Evolutionary conservation across 2,113 vertebrate genomes (phyloP).

Genomic region (Typhlomys cinereus): DNA sequence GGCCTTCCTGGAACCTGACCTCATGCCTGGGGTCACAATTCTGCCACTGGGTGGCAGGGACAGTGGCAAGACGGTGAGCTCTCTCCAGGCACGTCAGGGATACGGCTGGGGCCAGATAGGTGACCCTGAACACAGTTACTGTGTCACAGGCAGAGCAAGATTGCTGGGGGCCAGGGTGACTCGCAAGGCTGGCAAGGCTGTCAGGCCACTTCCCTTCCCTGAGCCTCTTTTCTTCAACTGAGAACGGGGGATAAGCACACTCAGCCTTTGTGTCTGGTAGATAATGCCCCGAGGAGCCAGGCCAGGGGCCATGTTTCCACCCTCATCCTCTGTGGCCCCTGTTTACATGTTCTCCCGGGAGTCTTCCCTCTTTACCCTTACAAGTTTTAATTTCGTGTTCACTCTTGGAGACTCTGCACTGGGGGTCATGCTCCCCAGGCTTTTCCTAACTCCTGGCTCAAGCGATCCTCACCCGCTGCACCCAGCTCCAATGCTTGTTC

Average conservation of each 20-base stretch:
- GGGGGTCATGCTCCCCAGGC: too few species aligned
- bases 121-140: neutral
- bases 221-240: slow-evolving; percentile 35
- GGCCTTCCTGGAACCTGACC: neutral
- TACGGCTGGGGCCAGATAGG: neutral
- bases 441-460: neutral
- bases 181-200: slow-evolving; percentile 9
- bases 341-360: neutral
- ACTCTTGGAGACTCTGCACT: too few species aligned
- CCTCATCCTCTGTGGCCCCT: neutral
- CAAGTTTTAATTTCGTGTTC: too few species aligned
- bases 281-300: neutral
- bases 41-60: neutral
- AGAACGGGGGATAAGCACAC: slow-evolving; percentile 14
- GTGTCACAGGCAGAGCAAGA: neutral
- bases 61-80: neutral
- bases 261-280: neutral
- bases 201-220: slow-evolving; percentile 11
- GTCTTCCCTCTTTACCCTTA: neutral
- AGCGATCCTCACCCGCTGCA: neutral
- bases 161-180: neutral
- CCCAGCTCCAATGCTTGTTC: too few species aligned
- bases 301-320: neutral
- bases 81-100: neutral
- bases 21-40: neutral